These are phyloP conservation scores for Dromas ardeola DNA, from an alignment of 2,113 vertebrate genomes.

Conservation along the genomic window DNA sequence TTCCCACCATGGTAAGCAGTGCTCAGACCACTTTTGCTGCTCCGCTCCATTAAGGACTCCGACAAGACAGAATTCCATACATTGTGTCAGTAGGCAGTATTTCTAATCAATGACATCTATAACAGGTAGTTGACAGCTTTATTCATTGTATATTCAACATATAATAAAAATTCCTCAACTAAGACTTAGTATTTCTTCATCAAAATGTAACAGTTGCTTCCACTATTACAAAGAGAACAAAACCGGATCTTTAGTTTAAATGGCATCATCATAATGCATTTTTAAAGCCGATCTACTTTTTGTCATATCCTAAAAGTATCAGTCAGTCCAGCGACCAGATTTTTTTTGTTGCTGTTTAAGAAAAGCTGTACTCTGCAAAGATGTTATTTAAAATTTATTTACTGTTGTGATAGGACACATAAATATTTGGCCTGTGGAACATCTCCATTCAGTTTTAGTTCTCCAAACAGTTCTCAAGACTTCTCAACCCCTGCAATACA, in stretches of 20 bases:
- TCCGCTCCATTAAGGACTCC: background rate
- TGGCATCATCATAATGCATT: background rate
- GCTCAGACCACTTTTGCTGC: background rate
- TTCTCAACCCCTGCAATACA: background rate
- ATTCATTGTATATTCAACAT: background rate
- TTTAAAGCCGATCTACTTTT: background rate
- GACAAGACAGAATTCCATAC: background rate
- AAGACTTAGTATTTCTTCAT: background rate
- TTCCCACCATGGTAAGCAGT: background rate
- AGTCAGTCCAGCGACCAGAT: background rate
- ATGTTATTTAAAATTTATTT: background rate
- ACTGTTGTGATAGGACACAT: rapidly evolving
- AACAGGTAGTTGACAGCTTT: background rate
- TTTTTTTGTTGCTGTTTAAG: background rate
- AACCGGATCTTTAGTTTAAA: background rate
- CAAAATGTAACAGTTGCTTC: background rate
- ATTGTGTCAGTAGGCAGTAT: background rate
- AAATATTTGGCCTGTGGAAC: background rate
- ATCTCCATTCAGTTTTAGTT: background rate
- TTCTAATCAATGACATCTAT: background rate
- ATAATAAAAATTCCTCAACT: background rate
- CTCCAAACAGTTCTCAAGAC: background rate
- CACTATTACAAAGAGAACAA: background rate
- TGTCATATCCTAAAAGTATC: background rate
- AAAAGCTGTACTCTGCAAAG: background rate